These are phyloP conservation scores for Clarias macrocephalus DNA, from an alignment of 2,113 vertebrate genomes.

Conservation along the genomic window DNA sequence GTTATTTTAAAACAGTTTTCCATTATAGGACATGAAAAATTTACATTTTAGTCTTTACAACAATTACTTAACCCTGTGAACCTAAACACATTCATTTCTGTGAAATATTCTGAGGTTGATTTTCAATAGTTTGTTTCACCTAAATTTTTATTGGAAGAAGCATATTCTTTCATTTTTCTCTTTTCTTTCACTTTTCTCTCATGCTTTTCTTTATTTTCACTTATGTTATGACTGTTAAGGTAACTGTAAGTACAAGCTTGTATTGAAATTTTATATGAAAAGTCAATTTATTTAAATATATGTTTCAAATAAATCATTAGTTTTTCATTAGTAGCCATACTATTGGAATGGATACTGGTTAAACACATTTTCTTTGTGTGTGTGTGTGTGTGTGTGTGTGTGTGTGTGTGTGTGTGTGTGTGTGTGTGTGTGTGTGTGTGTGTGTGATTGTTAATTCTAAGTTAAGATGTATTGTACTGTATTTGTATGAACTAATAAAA, in stretches of 20 bases:
- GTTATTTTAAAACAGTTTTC: neutral
- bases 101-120: neutral
- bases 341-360: neutral
- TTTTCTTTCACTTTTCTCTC: too few species aligned
- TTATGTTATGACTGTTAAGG: neutral
- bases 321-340: neutral
- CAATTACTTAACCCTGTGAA: neutral
- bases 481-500: slow-evolving; percentile 9
- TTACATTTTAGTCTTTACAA: neutral
- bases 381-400: neutral
- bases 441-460: neutral
- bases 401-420: neutral
- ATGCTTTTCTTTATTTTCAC: neutral
- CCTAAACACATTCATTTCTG: neutral
- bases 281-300: neutral
- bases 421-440: neutral
- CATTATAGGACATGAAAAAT: neutral
- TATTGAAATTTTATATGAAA: neutral
- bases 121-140: neutral
- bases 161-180: neutral
- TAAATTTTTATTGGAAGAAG: neutral
- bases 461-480: too few species aligned
- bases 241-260: neutral
- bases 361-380: neutral
- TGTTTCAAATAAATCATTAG: neutral